Conservation (phyloP, 2,113 vertebrate genomes). For the Oncorhynchus masou region DNA sequence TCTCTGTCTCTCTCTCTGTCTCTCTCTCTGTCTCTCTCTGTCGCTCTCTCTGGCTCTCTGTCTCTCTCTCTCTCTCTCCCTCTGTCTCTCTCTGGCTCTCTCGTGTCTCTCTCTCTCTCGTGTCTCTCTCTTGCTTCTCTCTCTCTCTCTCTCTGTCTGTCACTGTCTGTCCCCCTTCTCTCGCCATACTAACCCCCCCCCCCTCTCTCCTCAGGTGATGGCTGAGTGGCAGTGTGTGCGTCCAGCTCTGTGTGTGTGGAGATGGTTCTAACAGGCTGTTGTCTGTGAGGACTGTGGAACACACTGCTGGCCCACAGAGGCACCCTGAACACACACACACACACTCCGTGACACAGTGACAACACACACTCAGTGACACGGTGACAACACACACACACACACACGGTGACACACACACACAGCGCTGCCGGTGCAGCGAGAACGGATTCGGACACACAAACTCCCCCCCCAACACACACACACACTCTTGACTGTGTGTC, state of each 20-base stretch:
- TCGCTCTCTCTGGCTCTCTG: too few relatives aligned
- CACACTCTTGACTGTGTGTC: neutral
- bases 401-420: neutral
- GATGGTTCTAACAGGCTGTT: slow-evolving; percentile 73
- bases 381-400: too few relatives aligned
- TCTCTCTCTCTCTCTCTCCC: too few relatives aligned
- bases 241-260: slow-evolving; percentile 65
- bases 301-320: slow-evolving; percentile 54
- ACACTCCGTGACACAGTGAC: neutral
- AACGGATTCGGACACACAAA: too few relatives aligned
- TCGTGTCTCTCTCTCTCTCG: too few relatives aligned
- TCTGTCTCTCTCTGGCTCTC: too few relatives aligned
- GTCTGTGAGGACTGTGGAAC: slow-evolving; percentile 66
- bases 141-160: too few relatives aligned
- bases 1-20: too few relatives aligned
- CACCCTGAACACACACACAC: slow-evolving; percentile 48
- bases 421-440: neutral
- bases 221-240: slow-evolving; percentile 61
- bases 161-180: neutral
- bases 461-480: neutral
- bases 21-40: too few relatives aligned
- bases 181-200: neutral
- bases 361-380: too few relatives aligned
- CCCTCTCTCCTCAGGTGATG: slow-evolving; percentile 66
- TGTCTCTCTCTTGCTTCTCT: too few relatives aligned